Conservation (phyloP, 2,888 invertebrate species). For the Diabrotica balteata region DNA sequence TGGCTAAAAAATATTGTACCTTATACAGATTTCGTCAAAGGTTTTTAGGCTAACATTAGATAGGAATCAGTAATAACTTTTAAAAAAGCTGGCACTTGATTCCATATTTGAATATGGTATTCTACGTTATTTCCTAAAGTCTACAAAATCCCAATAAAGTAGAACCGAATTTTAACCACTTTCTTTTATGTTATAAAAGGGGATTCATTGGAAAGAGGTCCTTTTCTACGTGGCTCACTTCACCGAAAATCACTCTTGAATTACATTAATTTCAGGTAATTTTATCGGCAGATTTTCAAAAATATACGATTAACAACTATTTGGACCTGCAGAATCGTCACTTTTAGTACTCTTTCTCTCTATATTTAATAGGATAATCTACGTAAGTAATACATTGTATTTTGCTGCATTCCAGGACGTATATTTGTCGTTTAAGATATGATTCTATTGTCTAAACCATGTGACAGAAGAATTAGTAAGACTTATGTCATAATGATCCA, state of each 20-base stretch:
- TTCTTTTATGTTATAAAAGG: constrained; percentile 24
- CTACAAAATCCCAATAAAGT: constrained; percentile 3
- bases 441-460: too few species aligned
- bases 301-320: constrained; percentile 61
- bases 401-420: too few species aligned
- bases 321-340: constrained; percentile 43
- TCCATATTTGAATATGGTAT: too few species aligned
- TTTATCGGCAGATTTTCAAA: constrained; percentile 55
- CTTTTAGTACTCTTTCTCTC: neutral
- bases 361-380: too few species aligned
- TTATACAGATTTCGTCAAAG: constrained; percentile 1
- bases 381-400: too few species aligned
- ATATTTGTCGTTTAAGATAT: too few species aligned
- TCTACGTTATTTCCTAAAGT: neutral
- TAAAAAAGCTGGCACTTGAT: too few species aligned
- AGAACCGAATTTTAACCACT: constrained; percentile 13
- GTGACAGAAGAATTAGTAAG: too few species aligned
- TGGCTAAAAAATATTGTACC: constrained; percentile 16
- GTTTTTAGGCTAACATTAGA: too few species aligned
- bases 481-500: too few species aligned
- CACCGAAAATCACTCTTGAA: constrained; percentile 55
- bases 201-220: constrained; percentile 45
- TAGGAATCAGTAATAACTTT: too few species aligned
- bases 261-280: constrained; percentile 55
- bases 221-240: constrained; percentile 51